These are phyloP conservation scores for Thecophora atra DNA, from an alignment of 2,888 invertebrate genomes.

Conservation along the genomic window DNA sequence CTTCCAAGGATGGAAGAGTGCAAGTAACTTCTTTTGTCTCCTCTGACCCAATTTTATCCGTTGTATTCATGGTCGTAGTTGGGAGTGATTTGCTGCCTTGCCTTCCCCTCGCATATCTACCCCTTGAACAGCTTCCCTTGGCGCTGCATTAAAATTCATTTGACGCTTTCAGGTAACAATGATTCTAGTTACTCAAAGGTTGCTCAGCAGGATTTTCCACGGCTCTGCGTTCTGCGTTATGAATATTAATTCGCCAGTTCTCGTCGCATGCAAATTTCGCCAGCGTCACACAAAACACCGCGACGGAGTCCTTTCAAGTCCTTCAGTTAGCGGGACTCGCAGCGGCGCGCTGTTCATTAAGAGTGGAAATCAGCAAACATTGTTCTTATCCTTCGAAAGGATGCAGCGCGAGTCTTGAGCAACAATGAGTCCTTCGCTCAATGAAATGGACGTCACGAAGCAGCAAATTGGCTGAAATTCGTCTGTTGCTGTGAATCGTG, in stretches of 20 bases:
- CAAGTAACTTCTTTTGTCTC: too few species aligned
- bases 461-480: not conserved
- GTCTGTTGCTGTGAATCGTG: not conserved
- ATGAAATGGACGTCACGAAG: not conserved
- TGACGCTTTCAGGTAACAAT: not conserved
- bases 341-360: too few species aligned
- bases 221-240: not conserved
- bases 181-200: not conserved
- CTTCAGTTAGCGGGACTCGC: too few species aligned
- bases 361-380: too few species aligned
- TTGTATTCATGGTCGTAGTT: too few species aligned
- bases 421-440: not conserved
- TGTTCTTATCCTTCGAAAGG: too few species aligned
- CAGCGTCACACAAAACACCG: not conserved
- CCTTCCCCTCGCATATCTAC: too few species aligned
- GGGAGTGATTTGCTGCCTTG: too few species aligned
- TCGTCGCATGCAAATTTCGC: not conserved
- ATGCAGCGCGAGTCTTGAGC: not conserved
- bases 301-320: too few species aligned
- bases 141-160: not conserved
- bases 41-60: too few species aligned
- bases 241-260: constrained; percentile 1
- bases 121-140: too few species aligned
- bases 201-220: not conserved
- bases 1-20: too few species aligned